Evolutionary conservation across 2,888 invertebrate genomes (phyloP).

Genomic region (Eupithecia inturbata): DNA sequence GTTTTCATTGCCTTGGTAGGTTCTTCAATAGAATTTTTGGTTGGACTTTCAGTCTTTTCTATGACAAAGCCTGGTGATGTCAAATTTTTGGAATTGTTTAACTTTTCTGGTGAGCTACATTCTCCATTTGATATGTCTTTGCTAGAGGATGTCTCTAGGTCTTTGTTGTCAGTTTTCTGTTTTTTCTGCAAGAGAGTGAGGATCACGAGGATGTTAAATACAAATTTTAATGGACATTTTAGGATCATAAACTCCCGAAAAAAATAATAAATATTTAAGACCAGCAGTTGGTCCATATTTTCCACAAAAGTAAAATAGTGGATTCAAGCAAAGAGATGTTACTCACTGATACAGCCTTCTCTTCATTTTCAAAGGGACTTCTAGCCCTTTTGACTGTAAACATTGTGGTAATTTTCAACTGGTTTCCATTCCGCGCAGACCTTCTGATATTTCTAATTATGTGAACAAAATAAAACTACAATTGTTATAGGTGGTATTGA

Average conservation of each 20-base stretch:
- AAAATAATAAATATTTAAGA: background rate
- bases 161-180: constrained; percentile 43
- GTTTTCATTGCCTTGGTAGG: constrained; percentile 2
- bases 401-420: constrained; percentile 61
- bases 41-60: constrained; percentile 11
- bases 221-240: background rate
- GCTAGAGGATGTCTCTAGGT: constrained; percentile 12
- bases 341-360: constrained; percentile 33
- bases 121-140: background rate
- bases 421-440: constrained; percentile 53
- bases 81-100: background rate
- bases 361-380: constrained; percentile 49
- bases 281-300: background rate
- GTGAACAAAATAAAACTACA: constrained; percentile 30
- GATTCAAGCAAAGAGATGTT: background rate
- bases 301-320: background rate
- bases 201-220: background rate
- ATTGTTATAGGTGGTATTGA: background rate
- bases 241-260: background rate
- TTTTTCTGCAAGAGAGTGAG: constrained; percentile 60
- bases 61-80: constrained; percentile 13
- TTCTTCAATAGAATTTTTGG: constrained; percentile 2
- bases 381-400: constrained; percentile 60
- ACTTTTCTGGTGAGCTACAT: constrained; percentile 12
- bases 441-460: constrained; percentile 47